phyloP scores from a whole-genome alignment of 2,113 vertebrate species.

The Stercorarius parasiticus region DNA sequence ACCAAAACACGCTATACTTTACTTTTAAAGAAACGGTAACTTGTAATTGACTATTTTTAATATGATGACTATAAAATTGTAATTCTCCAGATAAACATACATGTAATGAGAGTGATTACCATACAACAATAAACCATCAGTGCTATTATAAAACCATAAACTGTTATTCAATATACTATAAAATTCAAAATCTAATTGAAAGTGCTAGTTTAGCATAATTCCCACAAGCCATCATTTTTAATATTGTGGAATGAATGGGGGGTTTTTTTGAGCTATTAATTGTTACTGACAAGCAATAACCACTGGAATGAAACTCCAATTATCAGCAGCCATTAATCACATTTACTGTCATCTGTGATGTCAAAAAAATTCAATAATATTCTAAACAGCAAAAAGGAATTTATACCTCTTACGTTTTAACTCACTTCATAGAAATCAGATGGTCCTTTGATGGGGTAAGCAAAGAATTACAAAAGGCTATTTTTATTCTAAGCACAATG shows the following conservation, averaged over 20 bases:
- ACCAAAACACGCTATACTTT: constrained; percentile 20
- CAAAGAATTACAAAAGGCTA: neutral
- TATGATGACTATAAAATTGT: constrained; percentile 23
- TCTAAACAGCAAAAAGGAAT: constrained; percentile 61
- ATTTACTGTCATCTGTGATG: constrained; percentile 78
- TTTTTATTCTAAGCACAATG: neutral
- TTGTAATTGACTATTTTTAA: constrained; percentile 60
- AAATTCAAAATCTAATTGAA: constrained; percentile 78
- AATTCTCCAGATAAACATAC: constrained; percentile 65
- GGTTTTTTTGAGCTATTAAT: constrained; percentile 78
- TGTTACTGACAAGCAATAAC: constrained; percentile 83
- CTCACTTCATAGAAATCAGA: constrained; percentile 37
- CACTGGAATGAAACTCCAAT: constrained; percentile 83
- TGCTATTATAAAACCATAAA: constrained; percentile 76
- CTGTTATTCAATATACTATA: constrained; percentile 74
- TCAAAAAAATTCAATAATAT: constrained; percentile 70
- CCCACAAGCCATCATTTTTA: constrained; percentile 73
- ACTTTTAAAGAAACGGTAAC: constrained; percentile 47
- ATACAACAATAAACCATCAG: constrained; percentile 66
- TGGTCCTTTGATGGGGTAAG: constrained; percentile 1
- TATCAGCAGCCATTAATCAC: constrained; percentile 84
- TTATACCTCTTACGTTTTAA: constrained; percentile 24
- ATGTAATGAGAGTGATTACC: constrained; percentile 66
- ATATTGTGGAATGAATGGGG: constrained; percentile 76
- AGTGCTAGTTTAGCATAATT: constrained; percentile 76